Conservation (phyloP, 2,113 vertebrate species). For the Eubucco bourcierii region DNA sequence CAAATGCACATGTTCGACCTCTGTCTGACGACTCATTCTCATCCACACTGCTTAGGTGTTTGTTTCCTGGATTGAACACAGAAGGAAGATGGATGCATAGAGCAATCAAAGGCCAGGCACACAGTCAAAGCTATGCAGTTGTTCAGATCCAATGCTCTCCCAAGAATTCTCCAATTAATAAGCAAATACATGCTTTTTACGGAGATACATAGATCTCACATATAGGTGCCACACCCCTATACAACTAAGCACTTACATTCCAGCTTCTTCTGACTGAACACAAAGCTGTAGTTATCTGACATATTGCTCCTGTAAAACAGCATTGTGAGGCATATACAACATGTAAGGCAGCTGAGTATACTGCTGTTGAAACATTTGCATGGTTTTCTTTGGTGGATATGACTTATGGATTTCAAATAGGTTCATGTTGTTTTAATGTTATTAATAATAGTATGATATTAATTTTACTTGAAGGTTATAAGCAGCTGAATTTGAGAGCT, state of each 20-base stretch:
- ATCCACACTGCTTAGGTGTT: background rate
- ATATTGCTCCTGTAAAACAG: background rate
- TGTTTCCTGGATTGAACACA: background rate
- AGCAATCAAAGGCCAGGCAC: background rate
- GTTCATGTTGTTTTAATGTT: background rate
- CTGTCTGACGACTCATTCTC: background rate
- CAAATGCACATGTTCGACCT: background rate
- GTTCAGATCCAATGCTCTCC: background rate
- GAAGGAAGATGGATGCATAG: background rate
- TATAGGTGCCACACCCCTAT: background rate
- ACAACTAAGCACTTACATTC: background rate
- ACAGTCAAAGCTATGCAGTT: background rate
- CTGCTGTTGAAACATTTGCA: background rate
- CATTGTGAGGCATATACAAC: background rate
- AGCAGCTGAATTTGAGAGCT: background rate
- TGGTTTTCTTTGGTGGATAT: background rate
- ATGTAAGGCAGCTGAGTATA: background rate
- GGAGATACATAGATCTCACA: background rate
- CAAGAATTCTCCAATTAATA: background rate
- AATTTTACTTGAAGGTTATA: background rate
- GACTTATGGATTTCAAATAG: background rate
- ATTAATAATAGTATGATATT: background rate
- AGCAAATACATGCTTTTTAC: background rate
- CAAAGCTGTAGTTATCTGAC: background rate
- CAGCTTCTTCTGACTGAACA: background rate